Conservation (phyloP, 2,888 invertebrate genomes). For the Rhagonycha fulva region DNA sequence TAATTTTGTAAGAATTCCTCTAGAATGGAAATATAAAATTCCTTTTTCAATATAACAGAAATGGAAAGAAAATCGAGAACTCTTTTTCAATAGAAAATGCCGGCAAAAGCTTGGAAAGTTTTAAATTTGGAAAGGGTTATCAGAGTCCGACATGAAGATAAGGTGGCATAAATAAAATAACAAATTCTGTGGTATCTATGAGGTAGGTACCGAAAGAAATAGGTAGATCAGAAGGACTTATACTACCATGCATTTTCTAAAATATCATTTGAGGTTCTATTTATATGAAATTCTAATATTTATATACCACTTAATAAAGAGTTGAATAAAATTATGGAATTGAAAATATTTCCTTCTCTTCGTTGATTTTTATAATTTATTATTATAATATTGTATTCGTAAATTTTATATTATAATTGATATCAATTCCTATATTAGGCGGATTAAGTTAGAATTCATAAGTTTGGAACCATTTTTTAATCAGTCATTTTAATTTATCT, state of each 20-base stretch:
- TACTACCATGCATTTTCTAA: not conserved
- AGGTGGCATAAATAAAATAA: not conserved
- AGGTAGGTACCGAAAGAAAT: not conserved
- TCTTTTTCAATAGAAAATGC: not conserved
- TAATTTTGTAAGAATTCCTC: too few species aligned
- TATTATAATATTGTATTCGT: not conserved
- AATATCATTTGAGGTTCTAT: not conserved
- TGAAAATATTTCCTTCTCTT: not conserved
- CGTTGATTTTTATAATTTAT: slow-evolving; percentile 2
- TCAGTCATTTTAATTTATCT: slow-evolving; percentile 25
- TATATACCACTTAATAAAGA: not conserved
- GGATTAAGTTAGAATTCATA: slow-evolving; percentile 29
- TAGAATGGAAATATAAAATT: too few species aligned
- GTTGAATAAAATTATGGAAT: not conserved
- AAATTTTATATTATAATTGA: slow-evolving; percentile 10
- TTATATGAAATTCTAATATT: not conserved
- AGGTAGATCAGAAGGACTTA: not conserved
- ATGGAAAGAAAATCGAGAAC: not conserved
- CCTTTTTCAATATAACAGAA: not conserved
- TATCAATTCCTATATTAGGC: slow-evolving; percentile 47
- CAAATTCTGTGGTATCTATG: not conserved
- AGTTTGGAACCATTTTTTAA: slow-evolving; percentile 22
- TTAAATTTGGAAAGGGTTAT: not conserved
- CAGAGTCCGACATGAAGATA: not conserved
- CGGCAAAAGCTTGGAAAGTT: not conserved